These are phyloP conservation scores for Naso thynnoides DNA, from an alignment of 2,797 vertebrate genomes.

Conservation along the genomic window DNA sequence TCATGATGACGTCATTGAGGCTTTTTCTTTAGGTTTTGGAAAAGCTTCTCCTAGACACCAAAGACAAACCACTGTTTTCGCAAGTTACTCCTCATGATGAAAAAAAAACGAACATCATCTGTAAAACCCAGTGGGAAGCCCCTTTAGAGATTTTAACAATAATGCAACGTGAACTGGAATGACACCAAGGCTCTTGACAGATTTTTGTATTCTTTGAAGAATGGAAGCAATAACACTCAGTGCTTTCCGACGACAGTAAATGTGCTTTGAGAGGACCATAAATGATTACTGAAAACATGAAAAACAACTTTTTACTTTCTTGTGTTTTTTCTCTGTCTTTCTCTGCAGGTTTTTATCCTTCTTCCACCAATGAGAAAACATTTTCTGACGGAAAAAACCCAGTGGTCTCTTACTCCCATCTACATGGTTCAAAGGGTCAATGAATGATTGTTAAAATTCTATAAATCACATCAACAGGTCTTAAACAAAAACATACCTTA, in stretches of 20 bases:
- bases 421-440: neutral
- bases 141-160: constrained; percentile 27
- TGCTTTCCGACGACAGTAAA: too few species aligned
- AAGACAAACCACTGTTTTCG: constrained; percentile 6
- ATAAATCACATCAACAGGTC: neutral
- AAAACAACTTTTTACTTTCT: neutral
- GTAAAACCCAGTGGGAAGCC: neutral
- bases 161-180: constrained; percentile 28
- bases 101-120: neutral
- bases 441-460: neutral
- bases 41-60: neutral
- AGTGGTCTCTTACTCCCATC: neutral
- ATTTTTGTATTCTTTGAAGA: constrained; percentile 4
- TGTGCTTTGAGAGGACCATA: too few species aligned
- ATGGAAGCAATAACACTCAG: neutral
- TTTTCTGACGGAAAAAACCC: neutral
- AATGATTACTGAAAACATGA: too few species aligned
- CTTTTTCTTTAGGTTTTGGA: neutral
- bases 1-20: neutral
- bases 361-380: neutral
- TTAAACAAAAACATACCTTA: neutral
- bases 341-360: neutral
- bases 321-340: neutral
- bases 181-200: constrained; percentile 11
- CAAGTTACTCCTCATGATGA: neutral